Evolutionary conservation across 35 echinoderm and acorn worm species (phyloP).

Genomic region (Lytechinus variegatus): DNA sequence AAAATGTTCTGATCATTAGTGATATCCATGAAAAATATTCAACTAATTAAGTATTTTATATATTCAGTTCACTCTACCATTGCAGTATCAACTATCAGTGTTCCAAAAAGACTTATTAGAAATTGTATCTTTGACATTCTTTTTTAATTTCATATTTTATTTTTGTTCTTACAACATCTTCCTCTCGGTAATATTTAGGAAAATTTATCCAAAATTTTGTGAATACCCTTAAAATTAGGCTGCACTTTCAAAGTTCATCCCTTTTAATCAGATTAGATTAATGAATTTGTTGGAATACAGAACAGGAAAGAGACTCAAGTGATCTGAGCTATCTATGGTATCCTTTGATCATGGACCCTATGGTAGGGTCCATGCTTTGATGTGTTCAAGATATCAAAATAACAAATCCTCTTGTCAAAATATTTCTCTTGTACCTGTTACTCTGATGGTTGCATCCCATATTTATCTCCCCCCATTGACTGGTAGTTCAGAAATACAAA

Average conservation of each 20-base stretch:
- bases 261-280: background rate
- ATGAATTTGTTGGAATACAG: background rate
- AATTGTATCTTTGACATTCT: too few relatives aligned
- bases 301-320: background rate
- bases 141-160: too few relatives aligned
- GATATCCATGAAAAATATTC: background rate
- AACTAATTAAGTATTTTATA: too few relatives aligned
- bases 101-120: too few relatives aligned
- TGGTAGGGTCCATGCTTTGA: too few relatives aligned
- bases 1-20: background rate
- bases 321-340: background rate
- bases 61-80: too few relatives aligned
- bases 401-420: conserved; percentile 35
- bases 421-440: conserved; percentile 33
- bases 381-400: background rate
- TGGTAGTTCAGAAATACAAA: background rate
- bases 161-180: too few relatives aligned
- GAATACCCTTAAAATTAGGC: background rate
- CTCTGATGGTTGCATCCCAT: too few relatives aligned
- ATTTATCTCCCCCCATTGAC: background rate
- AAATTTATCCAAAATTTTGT: background rate
- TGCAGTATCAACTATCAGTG: too few relatives aligned
- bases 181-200: background rate
- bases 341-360: too few relatives aligned
- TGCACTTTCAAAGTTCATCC: background rate